Conservation (phyloP, 1,140 invertebrate species). For the Brachionus rotundiformis region DNA sequence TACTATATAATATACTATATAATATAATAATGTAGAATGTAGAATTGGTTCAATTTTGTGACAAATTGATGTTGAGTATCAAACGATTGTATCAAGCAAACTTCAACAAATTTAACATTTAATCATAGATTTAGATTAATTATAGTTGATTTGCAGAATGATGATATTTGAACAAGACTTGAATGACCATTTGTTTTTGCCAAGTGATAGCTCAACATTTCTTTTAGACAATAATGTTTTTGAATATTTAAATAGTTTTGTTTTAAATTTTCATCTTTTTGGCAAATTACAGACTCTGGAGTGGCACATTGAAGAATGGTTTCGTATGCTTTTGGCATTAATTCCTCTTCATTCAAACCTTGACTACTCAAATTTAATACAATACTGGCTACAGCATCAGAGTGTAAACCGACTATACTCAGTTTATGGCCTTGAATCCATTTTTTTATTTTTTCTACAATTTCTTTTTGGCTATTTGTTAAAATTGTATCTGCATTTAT, state of each 20-base stretch:
- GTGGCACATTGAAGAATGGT: conserved; percentile 56
- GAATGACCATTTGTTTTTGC: not conserved
- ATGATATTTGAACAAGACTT: conserved; percentile 53
- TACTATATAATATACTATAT: too few species aligned
- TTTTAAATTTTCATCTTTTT: conserved; percentile 51
- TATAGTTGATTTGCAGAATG: conserved; percentile 52
- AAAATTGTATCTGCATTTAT: conserved; percentile 57
- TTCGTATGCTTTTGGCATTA: conserved; percentile 53
- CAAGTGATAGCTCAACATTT: not conserved
- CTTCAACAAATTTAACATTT: not conserved
- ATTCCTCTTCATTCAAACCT: not conserved
- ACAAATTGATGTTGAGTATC: conserved; percentile 55
- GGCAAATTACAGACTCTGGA: conserved; percentile 54
- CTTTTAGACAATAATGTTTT: conserved; percentile 54
- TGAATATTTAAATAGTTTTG: conserved; percentile 56
- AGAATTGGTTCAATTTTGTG: conserved; percentile 51
- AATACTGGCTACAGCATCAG: conserved; percentile 57
- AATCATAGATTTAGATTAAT: conserved; percentile 34
- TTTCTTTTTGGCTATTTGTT: conserved; percentile 53
- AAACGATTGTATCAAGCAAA: conserved; percentile 53
- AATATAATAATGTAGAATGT: too few species aligned
- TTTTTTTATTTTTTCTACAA: conserved; percentile 54
- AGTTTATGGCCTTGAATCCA: conserved; percentile 56
- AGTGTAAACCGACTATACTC: conserved; percentile 56
- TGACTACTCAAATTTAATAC: conserved; percentile 54